Evolutionary conservation across 1,140 invertebrate genomes (phyloP).

Genomic region (Archivesica marissinica): DNA sequence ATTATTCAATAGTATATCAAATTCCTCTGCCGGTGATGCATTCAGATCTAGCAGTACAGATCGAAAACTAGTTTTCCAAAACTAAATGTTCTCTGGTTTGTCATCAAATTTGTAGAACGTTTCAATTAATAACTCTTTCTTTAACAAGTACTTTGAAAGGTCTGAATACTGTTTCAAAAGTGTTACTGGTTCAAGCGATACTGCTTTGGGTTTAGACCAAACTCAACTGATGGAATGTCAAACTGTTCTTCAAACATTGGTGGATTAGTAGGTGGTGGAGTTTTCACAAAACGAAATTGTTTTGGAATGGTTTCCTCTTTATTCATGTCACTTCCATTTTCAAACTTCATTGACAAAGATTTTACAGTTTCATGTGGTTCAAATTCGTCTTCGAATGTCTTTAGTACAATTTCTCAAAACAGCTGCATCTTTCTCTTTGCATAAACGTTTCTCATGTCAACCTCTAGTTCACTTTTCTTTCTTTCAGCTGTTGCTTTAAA

Average conservation of each 20-base stretch:
- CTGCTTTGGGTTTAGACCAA: not conserved
- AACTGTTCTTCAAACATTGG: not conserved
- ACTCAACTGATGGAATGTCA: not conserved
- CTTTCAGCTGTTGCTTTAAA: not conserved
- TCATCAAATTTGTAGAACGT: constrained; percentile 49
- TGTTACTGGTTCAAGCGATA: not conserved
- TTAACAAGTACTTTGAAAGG: constrained; percentile 47
- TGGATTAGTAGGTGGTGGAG: not conserved
- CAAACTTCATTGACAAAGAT: not conserved
- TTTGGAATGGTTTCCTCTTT: not conserved
- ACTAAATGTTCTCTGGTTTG: constrained; percentile 1
- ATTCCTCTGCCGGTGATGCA: constrained; percentile 24
- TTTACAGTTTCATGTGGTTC: not conserved
- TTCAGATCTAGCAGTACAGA: constrained; percentile 22
- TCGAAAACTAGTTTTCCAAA: constrained; percentile 50
- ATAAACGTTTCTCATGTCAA: not conserved
- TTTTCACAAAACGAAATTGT: not conserved
- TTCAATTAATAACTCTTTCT: constrained; percentile 47
- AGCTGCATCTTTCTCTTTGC: not conserved
- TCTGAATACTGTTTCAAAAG: constrained; percentile 3
- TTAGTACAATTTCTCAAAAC: not conserved
- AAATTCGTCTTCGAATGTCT: not conserved
- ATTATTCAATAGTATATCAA: constrained; percentile 42
- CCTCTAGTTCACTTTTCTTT: not conserved
- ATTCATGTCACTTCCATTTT: not conserved